Evolutionary conservation across 2,888 invertebrate genomes (phyloP), one percentile per base, ranked within the genome.

Genomic region (Hyposoter dolosus): DNA sequence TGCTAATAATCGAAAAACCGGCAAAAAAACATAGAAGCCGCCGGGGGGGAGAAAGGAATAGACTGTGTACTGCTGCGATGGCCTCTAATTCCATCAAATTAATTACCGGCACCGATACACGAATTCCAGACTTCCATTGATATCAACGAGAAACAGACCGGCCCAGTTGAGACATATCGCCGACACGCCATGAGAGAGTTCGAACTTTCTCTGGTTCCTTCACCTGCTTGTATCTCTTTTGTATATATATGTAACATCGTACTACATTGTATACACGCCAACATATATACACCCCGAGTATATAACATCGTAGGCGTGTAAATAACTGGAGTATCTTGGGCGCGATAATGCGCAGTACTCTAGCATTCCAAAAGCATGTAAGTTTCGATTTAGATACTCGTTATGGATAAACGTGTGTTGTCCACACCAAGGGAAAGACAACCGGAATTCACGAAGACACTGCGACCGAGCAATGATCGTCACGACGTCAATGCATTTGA

Each of bases 191-290:
- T 74, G 83, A 83, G 83, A 86, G 86, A 68, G 83, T 83, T 72
- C 60, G 66, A 86, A 86, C 86, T 86, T 86, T 86, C 86, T 83
- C 86, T 43, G 79, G 63, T 63, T n/a, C 71, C 50, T 83, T 35
- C 86, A 83, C 77, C 72, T 76, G 85, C 63, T 7, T 47, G 32
- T 19, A 69, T 69, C 47, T 12, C 23, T 12, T 3, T 19, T 56
- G 7, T 45, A 45, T 45, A 56, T 19, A 9, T 1, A 56, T 56
- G 10, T 15, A 28, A 28, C 28, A 28, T 2, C 28, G 28, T 15
- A 28, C 23, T 56, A 23, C 32, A 40, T 1, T 47, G 56, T 69
- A 32, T 60, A 45, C 28, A 23, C n/a, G 5, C 17, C 28, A 35
- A 56, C 5, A 43, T 45, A 6, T 43, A n/a, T 60, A 23, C 6